Conservation (phyloP, 2,113 vertebrate genomes). For the Podiceps cristatus region DNA sequence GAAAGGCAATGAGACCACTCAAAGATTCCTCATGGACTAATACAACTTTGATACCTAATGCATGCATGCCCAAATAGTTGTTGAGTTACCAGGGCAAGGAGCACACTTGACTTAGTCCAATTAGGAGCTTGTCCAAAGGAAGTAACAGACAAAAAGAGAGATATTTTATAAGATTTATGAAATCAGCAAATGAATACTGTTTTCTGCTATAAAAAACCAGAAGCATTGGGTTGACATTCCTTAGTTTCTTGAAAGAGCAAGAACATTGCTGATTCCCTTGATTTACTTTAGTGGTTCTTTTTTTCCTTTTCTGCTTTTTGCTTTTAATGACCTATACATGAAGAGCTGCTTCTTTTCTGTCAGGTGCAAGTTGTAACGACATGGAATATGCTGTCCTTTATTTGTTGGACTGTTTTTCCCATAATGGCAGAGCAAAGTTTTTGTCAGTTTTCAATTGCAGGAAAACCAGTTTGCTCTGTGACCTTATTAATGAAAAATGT, state of each 20-base stretch:
- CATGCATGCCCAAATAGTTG: neutral
- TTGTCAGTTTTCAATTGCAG: neutral
- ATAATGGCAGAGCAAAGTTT: neutral
- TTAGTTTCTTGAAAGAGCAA: neutral
- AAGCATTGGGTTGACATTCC: neutral
- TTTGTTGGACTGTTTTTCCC: constrained; percentile 17
- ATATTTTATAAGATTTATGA: neutral
- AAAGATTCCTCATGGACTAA: neutral
- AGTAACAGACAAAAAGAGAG: neutral
- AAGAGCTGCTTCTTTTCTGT: neutral
- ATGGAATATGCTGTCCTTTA: neutral
- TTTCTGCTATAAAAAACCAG: neutral
- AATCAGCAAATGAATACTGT: neutral
- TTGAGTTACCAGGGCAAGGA: neutral
- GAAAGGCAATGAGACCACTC: neutral
- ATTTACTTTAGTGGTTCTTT: neutral
- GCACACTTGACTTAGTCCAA: neutral
- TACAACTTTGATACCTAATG: neutral
- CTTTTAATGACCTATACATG: neutral
- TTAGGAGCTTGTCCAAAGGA: neutral
- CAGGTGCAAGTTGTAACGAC: neutral
- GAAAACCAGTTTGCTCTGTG: neutral
- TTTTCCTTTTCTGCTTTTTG: neutral
- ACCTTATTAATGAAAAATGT: constrained; percentile 56
- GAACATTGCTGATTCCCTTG: neutral